Conservation (phyloP, 2,888 invertebrate species). For the Dasysyrphus tricinctus region DNA sequence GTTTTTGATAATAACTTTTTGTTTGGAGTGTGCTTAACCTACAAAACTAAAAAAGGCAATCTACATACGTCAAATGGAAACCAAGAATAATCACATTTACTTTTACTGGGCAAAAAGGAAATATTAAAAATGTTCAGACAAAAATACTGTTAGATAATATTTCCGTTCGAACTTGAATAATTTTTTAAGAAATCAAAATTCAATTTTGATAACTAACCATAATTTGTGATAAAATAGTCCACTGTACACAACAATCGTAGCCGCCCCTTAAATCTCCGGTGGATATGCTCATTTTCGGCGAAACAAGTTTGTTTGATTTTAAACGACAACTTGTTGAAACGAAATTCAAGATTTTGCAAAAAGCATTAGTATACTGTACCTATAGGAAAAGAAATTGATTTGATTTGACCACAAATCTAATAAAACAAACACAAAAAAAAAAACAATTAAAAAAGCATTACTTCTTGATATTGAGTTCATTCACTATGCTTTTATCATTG, state of each 20-base stretch:
- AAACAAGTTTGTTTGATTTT: constrained; percentile 58
- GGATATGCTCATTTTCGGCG: constrained; percentile 46
- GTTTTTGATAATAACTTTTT: no score
- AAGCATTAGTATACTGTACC: no score
- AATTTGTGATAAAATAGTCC: background rate
- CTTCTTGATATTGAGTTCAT: background rate
- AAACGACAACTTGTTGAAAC: constrained; percentile 13
- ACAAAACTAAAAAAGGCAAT: no score
- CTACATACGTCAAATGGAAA: no score
- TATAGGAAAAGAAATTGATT: constrained; percentile 34
- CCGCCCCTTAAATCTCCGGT: background rate
- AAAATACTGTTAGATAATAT: no score
- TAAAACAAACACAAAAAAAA: background rate
- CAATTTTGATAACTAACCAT: background rate
- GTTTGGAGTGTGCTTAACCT: no score
- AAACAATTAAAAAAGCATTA: constrained; percentile 17
- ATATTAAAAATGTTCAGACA: no score
- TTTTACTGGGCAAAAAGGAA: no score
- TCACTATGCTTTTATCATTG: background rate
- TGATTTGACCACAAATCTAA: constrained; percentile 12
- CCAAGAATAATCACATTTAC: no score
- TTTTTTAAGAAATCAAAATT: background rate
- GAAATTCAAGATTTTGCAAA: background rate
- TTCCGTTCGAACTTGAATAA: no score
- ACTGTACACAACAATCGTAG: background rate